Evolutionary conservation across 2,113 vertebrate species (phyloP).

Genomic region (Macrotis lagotis): DNA sequence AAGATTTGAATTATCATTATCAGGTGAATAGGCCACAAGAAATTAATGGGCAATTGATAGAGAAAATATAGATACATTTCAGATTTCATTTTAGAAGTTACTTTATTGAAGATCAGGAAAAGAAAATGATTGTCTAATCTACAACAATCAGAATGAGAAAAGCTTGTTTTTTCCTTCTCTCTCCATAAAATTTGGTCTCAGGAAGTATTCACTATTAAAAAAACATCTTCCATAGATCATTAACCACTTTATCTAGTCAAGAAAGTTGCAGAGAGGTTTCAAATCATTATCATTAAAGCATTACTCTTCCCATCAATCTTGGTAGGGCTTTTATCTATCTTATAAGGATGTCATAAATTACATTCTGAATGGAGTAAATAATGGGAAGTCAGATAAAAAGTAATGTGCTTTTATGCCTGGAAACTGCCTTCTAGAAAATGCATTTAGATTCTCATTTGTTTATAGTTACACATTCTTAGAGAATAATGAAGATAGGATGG

Average conservation of each 20-base stretch:
- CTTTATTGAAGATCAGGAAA: constrained; percentile 73
- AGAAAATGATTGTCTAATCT: constrained; percentile 61
- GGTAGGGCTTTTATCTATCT: constrained; percentile 55
- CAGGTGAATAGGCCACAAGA: not conserved
- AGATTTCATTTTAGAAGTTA: constrained; percentile 66
- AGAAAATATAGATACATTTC: constrained; percentile 53
- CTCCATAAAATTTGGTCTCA: constrained; percentile 57
- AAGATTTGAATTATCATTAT: not conserved
- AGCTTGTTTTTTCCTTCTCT: constrained; percentile 61
- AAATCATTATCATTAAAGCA: constrained; percentile 72
- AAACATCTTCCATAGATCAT: constrained; percentile 70
- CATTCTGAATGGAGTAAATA: constrained; percentile 74
- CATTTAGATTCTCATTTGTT: constrained; percentile 49
- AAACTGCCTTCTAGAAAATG: constrained; percentile 59
- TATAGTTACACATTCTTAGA: constrained; percentile 34
- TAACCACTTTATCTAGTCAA: constrained; percentile 75
- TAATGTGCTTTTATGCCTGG: constrained; percentile 53
- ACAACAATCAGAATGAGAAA: constrained; percentile 58
- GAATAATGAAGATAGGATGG: constrained; percentile 27
- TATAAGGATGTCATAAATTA: constrained; percentile 62
- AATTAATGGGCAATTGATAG: constrained; percentile 58
- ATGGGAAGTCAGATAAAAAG: constrained; percentile 52
- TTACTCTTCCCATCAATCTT: constrained; percentile 57
- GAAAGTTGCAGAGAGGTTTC: constrained; percentile 66
- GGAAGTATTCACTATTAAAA: constrained; percentile 63